These are phyloP conservation scores for Kuschelorhynchus macadamiae DNA, from an alignment of 2,888 invertebrate genomes.

Conservation along the genomic window DNA sequence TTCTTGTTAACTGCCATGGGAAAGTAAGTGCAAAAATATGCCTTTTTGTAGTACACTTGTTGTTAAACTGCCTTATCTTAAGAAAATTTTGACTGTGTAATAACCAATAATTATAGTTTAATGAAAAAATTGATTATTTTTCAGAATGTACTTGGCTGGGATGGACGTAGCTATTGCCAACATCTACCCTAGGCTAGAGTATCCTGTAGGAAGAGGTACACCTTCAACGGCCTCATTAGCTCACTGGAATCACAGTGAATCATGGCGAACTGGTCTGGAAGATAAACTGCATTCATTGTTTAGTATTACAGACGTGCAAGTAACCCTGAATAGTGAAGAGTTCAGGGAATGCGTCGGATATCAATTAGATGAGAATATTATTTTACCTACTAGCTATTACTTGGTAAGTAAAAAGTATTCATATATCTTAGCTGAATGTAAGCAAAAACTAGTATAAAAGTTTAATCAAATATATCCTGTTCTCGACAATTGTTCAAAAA, in stretches of 20 bases:
- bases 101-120: no score
- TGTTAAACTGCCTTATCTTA: no score
- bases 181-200: slow-evolving; percentile 83
- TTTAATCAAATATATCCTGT: no score
- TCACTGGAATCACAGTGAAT: slow-evolving; percentile 90
- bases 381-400: slow-evolving; percentile 62
- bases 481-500: no score
- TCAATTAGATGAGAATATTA: slow-evolving; percentile 62
- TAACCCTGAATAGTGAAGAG: slow-evolving; percentile 70
- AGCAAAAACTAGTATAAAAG: no score
- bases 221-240: slow-evolving; percentile 87
- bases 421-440: no score
- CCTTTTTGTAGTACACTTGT: no score
- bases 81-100: no score
- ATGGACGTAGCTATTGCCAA: slow-evolving; percentile 81
- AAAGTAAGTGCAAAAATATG: slow-evolving; percentile 70
- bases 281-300: slow-evolving; percentile 62
- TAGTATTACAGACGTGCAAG: slow-evolving; percentile 65
- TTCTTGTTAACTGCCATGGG: slow-evolving; percentile 76
- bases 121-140: slow-evolving; percentile 31
- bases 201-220: slow-evolving; percentile 90
- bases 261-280: slow-evolving; percentile 74
- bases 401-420: slow-evolving; percentile 59
- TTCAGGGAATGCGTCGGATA: slow-evolving; percentile 64
- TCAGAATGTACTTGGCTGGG: slow-evolving; percentile 85